Evolutionary conservation across 92 coral and sea anemone species (phyloP), one percentile per base, ranked within the genome.

Genomic region (Porites cylindrica): DNA sequence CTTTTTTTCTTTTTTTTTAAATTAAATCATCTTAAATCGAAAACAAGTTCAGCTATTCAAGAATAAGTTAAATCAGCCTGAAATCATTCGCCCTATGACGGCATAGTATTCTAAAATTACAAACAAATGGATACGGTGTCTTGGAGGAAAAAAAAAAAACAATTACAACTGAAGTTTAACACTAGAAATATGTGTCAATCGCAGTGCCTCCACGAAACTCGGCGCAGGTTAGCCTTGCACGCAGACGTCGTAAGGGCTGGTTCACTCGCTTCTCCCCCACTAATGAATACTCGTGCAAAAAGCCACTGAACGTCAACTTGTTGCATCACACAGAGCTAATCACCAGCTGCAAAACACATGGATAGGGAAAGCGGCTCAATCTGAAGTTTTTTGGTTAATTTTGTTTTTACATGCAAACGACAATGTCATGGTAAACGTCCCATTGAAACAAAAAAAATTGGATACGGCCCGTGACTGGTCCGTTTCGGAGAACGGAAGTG

Each of bases 301-400:
- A 63, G 10, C 67, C 16, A 63, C 67, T 63, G 67, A 63, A 63
- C 67, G 12, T 10, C 67, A 63, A 63, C 67, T 63, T 63, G 67
- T 63, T 63, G 67, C 67, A 63, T 63, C 67, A 63, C 67, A 63
- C 12, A 63, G 67, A 62, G 67, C 67, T 63, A 63, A 10, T 63
- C 67, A 63, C 67, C 67, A 63, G 67, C 67, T 63, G 17, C 20
- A 63, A 63, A 63, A 63, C 10, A 63, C 67, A 63, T 63, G 67
- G 67, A 63, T 63, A 0, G 67, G 67, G 16, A 63, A 63, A 63
- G 67, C 10, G 67, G 10, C 67, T 10, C 67, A 63, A 63, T 63
- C 16, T 63, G 10, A 63, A 63, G 10, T 63, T 63, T 63, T 63
- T 63, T 63, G 10, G 10, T 63, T 10, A 8, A 63, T 63, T 63